A percentile compares a stretch with the other conserved stretches of the same genome.
Evolutionary conservation across 2,797 vertebrate species (phyloP).

Genomic region (Pangasius krempfi): DNA sequence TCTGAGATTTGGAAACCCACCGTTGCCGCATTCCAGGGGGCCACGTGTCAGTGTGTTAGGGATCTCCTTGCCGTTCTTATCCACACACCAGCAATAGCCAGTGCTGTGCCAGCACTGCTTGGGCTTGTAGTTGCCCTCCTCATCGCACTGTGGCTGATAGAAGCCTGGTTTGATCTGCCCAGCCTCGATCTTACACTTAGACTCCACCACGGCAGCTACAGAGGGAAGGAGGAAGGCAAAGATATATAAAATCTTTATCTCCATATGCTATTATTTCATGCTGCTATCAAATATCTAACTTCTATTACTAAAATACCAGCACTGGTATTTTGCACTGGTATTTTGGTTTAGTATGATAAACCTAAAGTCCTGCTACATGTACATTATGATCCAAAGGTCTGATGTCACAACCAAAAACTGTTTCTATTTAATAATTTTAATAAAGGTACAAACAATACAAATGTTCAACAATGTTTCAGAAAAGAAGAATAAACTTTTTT

Average conservation of each 20-base stretch:
- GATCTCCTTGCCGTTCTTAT: slow-evolving; percentile 78
- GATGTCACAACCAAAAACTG: background rate
- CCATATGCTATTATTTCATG: background rate
- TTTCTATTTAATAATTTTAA: background rate
- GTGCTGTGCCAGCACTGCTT: slow-evolving; percentile 85
- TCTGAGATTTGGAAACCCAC: slow-evolving; percentile 37
- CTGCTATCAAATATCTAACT: background rate
- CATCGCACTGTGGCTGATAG: slow-evolving; percentile 83
- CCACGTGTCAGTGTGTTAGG: slow-evolving; percentile 72
- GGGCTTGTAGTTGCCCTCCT: slow-evolving; percentile 81
- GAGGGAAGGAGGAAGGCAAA: background rate
- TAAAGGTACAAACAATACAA: background rate
- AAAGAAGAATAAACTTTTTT: background rate
- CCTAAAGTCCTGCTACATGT: background rate
- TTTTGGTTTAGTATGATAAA: background rate
- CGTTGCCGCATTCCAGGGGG: slow-evolving; percentile 59
- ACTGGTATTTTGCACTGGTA: background rate
- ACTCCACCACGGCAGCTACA: slow-evolving; percentile 61
- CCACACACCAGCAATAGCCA: slow-evolving; percentile 92
- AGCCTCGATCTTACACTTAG: slow-evolving; percentile 80
- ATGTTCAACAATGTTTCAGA: background rate
- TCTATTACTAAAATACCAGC: background rate
- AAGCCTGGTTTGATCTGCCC: slow-evolving; percentile 63
- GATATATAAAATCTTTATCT: background rate
- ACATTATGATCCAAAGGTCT: background rate